Evolutionary conservation across 2,113 vertebrate species (phyloP).

Genomic region (Lethenteron reissneri): DNA sequence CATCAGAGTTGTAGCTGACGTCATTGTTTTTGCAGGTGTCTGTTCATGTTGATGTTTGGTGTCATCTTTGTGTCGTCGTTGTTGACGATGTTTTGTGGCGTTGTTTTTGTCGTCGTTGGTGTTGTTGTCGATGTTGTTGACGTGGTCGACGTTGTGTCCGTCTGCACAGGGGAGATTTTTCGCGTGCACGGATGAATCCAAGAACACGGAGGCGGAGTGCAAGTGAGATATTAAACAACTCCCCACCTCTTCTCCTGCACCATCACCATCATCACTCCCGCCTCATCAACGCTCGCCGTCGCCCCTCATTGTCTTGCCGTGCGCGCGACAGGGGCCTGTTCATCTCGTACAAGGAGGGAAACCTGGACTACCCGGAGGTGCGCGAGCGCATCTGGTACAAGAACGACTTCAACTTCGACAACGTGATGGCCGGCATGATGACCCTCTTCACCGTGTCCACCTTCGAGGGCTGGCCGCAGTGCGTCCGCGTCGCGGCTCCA

Average conservation of each 20-base stretch:
- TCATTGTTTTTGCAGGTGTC: too few relatives aligned
- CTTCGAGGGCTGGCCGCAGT: conserved; percentile 6
- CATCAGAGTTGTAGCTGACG: too few relatives aligned
- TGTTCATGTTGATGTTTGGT: too few relatives aligned
- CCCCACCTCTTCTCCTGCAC: too few relatives aligned
- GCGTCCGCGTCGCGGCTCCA: background rate
- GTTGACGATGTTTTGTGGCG: too few relatives aligned
- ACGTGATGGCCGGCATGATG: conserved; percentile 5
- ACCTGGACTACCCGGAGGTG: too few relatives aligned
- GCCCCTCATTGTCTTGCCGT: too few relatives aligned
- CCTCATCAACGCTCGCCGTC: too few relatives aligned
- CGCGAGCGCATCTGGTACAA: background rate
- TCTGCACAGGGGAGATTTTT: background rate
- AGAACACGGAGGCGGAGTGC: background rate
- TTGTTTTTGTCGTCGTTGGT: background rate
- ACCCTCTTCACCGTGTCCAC: conserved; percentile 5
- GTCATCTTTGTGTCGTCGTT: too few relatives aligned
- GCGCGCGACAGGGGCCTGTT: too few relatives aligned
- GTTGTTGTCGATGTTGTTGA: background rate
- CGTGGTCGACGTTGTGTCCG: background rate
- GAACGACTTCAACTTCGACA: conserved; percentile 6
- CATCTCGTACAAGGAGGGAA: too few relatives aligned
- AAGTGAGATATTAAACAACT: background rate
- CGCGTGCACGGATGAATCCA: conserved; percentile 5
- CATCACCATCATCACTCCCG: too few relatives aligned